phyloP scores from a whole-genome alignment of 2,797 vertebrate genomes.

The Trichosurus vulpecula region DNA sequence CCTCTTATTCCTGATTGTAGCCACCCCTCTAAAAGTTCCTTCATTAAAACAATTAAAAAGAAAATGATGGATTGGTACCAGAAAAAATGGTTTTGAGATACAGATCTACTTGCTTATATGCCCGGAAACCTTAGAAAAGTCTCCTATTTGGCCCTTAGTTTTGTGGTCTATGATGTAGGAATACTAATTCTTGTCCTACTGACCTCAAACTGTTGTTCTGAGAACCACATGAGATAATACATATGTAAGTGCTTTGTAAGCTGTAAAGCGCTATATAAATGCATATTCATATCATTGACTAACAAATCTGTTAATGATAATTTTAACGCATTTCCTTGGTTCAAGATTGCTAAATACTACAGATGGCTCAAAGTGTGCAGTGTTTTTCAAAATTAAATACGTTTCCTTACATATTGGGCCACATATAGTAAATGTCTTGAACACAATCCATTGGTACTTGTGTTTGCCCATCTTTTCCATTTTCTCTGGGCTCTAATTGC shows the following conservation, averaged over 20 bases:
- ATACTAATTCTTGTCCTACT: too few relatives aligned
- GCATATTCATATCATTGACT: neutral
- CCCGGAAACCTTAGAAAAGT: too few relatives aligned
- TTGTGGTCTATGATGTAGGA: too few relatives aligned
- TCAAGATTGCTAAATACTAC: conserved; percentile 20
- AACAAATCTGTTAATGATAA: neutral
- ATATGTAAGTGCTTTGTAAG: neutral
- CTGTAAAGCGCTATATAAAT: neutral
- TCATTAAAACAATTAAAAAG: too few relatives aligned
- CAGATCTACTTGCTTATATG: too few relatives aligned
- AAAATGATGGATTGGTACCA: too few relatives aligned
- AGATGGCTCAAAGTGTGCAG: neutral
- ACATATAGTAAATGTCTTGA: neutral
- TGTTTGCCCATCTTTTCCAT: neutral
- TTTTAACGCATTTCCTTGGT: neutral
- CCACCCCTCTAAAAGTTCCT: too few relatives aligned
- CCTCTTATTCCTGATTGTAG: too few relatives aligned
- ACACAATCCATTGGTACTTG: conserved; percentile 8
- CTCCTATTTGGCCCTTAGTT: too few relatives aligned
- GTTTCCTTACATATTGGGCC: neutral
- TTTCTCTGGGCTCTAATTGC: neutral
- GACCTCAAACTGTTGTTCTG: too few relatives aligned
- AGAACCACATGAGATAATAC: too few relatives aligned
- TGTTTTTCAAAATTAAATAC: conserved; percentile 4
- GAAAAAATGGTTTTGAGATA: too few relatives aligned